Evolutionary conservation across 2,888 invertebrate genomes (phyloP), one percentile per base, ranked within the genome.

Genomic region (Meteorus colon): DNA sequence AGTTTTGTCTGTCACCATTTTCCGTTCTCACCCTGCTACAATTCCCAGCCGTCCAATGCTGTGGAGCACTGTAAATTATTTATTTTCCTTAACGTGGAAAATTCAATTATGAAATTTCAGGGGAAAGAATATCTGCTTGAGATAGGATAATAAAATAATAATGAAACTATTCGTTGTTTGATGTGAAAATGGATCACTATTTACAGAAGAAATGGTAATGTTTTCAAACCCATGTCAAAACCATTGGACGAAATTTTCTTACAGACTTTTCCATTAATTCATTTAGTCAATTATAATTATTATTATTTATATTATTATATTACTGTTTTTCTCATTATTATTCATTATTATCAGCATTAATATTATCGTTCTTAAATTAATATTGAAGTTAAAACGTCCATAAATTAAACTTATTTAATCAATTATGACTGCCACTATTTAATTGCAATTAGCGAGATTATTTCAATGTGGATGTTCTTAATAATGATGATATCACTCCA

Each of bases 1-100:
- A 29, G 31, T 31, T 62, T 62, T n/a, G 62, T 62, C 31, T 31
- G 14, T 60, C 59, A 27, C 10, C 62, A 62, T 62, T 62, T 62
- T 62, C 62, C 31, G 29, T 62, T 62, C 8, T 62, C 19, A 3
- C 19, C 55, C 55, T 55, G 19, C 55, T 19, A 55, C 55, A 55
- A 55, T 55, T 55, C 19, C 55, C 19, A 19, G 19, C 55, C 19
- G 55, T 8, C 55, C 19, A 2, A 10, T n/a, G 4, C n/a, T n/a
- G 3, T 14, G 48, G 48, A 48, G n/a, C 55, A 8, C 8, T 19
- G 19, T 19, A 19, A 19, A 19, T 55, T 55, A 8, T 55, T 19
- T 10, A 55, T 55, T 55, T 6, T 19, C 2, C 19, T 24, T 24
- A 19, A 55, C 19, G 55, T 19, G n/a, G 19, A 19, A 41, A 55